Conservation (phyloP, 1,140 invertebrate genomes). For the Calycopis cecrops region DNA sequence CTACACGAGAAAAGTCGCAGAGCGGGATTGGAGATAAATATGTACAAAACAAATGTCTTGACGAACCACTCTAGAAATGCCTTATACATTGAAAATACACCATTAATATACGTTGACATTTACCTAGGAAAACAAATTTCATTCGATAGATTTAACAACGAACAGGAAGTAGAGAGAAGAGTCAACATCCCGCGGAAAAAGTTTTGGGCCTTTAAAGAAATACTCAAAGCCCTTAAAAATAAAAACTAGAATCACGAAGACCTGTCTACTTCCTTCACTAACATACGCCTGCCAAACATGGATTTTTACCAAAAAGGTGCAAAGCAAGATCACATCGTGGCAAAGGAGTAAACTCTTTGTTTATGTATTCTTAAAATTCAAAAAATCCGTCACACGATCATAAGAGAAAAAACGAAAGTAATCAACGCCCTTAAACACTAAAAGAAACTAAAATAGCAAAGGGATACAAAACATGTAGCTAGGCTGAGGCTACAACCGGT, state of each 20-base stretch:
- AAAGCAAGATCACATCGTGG: neutral
- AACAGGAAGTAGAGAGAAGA: conserved; percentile 12
- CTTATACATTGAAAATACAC: neutral
- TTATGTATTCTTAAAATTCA: neutral
- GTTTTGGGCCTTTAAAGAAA: conserved; percentile 12
- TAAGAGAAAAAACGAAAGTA: no score
- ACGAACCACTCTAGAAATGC: no score
- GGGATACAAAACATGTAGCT: no score
- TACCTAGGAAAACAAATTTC: conserved; percentile 17
- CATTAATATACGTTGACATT: conserved; percentile 11
- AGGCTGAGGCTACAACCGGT: no score
- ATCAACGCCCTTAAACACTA: no score
- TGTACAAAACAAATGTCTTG: no score
- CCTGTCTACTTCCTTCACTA: neutral
- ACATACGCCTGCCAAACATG: neutral
- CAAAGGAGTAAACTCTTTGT: neutral
- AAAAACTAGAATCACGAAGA: neutral
- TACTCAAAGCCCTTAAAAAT: neutral
- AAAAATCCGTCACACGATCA: no score
- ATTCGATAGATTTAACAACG: conserved; percentile 4
- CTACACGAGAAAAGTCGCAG: no score
- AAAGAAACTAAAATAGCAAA: no score
- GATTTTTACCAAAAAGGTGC: neutral
- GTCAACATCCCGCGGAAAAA: conserved; percentile 6
- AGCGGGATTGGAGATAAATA: no score